phyloP scores from a whole-genome alignment of 2,797 vertebrate species.

The Odontamblyopus lacepedii region DNA sequence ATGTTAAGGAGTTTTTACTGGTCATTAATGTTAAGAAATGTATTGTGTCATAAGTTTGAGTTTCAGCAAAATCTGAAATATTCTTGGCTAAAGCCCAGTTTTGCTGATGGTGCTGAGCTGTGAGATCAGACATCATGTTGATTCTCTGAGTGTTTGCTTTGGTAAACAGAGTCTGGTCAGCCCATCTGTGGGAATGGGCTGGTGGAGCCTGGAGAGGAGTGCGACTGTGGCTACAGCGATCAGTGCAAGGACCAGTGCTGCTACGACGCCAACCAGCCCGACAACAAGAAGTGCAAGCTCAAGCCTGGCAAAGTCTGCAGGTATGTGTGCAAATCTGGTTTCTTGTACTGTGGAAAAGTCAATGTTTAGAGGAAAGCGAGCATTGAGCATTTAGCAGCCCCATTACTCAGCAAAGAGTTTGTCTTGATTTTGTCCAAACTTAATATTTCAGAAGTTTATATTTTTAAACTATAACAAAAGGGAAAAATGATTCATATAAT shows the following conservation, averaged over 20 bases:
- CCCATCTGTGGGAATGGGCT: conserved; percentile 98
- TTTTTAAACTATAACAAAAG: too few relatives aligned
- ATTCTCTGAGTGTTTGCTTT: conserved; percentile 5
- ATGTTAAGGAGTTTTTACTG: background rate
- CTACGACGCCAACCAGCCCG: conserved; percentile 90
- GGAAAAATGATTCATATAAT: too few relatives aligned
- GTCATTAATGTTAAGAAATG: too few relatives aligned
- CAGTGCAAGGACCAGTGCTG: conserved; percentile 96
- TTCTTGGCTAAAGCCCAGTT: conserved; percentile 7
- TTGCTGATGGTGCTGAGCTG: background rate
- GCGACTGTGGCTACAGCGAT: conserved; percentile 96
- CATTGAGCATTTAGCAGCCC: too few relatives aligned
- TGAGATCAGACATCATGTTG: conserved; percentile 11
- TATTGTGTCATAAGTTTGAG: background rate
- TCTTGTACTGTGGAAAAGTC: background rate
- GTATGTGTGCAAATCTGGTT: conserved; percentile 60
- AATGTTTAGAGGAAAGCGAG: background rate
- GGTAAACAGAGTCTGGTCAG: conserved; percentile 89
- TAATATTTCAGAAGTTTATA: too few relatives aligned
- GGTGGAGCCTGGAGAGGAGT: conserved; percentile 94
- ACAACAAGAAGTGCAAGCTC: conserved; percentile 93
- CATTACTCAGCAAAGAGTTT: too few relatives aligned
- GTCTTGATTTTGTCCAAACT: too few relatives aligned
- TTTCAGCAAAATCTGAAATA: background rate
- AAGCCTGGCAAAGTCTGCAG: conserved; percentile 91